Evolutionary conservation across 2,888 invertebrate genomes (phyloP).

Genomic region (Amiota mariae): DNA sequence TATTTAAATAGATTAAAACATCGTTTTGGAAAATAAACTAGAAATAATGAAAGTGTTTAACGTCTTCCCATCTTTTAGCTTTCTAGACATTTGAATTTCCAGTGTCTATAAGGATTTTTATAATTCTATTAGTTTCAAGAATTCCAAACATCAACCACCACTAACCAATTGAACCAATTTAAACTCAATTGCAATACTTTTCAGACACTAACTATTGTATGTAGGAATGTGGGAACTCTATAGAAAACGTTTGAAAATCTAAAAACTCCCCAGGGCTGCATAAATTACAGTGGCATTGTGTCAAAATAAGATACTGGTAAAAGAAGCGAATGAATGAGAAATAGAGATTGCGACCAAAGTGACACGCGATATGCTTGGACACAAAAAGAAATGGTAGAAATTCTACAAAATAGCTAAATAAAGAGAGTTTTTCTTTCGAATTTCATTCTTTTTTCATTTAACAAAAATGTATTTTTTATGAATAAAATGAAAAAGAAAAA

Average conservation of each 20-base stretch:
- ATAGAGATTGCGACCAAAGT: conserved; percentile 25
- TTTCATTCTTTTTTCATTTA: background rate
- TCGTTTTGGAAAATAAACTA: too few relatives aligned
- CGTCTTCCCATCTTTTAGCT: too few relatives aligned
- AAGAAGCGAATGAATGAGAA: conserved; percentile 27
- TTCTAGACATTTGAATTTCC: too few relatives aligned
- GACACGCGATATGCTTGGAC: conserved; percentile 42
- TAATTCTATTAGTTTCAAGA: too few relatives aligned
- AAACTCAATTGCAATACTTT: too few relatives aligned
- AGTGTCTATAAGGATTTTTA: too few relatives aligned
- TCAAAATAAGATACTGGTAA: conserved; percentile 41
- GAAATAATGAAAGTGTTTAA: too few relatives aligned
- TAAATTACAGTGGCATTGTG: conserved; percentile 67
- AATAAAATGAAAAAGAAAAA: conserved; percentile 37
- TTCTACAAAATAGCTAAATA: conserved; percentile 25
- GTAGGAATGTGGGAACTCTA: background rate
- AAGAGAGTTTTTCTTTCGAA: too few relatives aligned
- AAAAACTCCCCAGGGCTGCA: conserved; percentile 67
- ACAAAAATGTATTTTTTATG: conserved; percentile 11
- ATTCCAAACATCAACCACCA: too few relatives aligned
- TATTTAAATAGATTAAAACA: too few relatives aligned
- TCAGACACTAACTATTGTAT: too few relatives aligned
- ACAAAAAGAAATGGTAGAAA: conserved; percentile 6
- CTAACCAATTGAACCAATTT: too few relatives aligned
- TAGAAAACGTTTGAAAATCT: conserved; percentile 53